Evolutionary conservation across 2,888 invertebrate species (phyloP).

Genomic region (Keiferia lycopersicella): DNA sequence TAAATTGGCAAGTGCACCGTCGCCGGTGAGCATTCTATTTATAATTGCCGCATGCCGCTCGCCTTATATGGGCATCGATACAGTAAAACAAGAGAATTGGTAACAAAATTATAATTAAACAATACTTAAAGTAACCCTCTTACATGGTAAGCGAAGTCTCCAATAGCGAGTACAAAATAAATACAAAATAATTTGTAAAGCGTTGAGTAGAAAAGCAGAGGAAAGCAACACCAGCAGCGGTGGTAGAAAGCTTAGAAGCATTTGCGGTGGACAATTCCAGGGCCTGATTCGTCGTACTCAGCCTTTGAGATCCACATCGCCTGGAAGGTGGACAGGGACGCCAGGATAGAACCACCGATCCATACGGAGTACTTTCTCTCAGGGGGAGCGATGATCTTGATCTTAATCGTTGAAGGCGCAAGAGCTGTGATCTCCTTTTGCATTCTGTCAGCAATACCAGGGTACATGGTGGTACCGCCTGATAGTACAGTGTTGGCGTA

Average conservation of each 20-base stretch:
- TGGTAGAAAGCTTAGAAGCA: constrained; percentile 92
- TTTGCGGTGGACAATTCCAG: constrained; percentile 87
- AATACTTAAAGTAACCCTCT: constrained; percentile 19
- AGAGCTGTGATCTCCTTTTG: constrained; percentile 95
- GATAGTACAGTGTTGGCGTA: constrained; percentile 94
- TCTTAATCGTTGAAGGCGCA: constrained; percentile 96
- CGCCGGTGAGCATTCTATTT: constrained; percentile 33
- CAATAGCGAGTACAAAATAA: constrained; percentile 11
- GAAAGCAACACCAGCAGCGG: constrained; percentile 91
- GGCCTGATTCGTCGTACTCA: constrained; percentile 94
- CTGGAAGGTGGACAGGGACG: constrained; percentile 94
- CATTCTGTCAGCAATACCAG: constrained; percentile 94
- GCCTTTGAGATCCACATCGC: constrained; percentile 96
- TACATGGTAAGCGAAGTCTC: background rate
- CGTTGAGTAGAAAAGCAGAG: background rate
- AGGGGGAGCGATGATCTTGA: constrained; percentile 96
- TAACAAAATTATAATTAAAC: constrained; percentile 39
- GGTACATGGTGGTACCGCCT: constrained; percentile 95
- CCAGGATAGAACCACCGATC: constrained; percentile 94
- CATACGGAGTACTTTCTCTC: constrained; percentile 95
- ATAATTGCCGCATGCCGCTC: constrained; percentile 31
- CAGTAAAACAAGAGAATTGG: constrained; percentile 23
- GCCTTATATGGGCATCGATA: constrained; percentile 33
- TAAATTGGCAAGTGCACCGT: constrained; percentile 35
- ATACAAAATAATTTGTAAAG: constrained; percentile 11